phyloP scores from a whole-genome alignment of 2,888 invertebrate species.

The Nysson spinosus region DNA sequence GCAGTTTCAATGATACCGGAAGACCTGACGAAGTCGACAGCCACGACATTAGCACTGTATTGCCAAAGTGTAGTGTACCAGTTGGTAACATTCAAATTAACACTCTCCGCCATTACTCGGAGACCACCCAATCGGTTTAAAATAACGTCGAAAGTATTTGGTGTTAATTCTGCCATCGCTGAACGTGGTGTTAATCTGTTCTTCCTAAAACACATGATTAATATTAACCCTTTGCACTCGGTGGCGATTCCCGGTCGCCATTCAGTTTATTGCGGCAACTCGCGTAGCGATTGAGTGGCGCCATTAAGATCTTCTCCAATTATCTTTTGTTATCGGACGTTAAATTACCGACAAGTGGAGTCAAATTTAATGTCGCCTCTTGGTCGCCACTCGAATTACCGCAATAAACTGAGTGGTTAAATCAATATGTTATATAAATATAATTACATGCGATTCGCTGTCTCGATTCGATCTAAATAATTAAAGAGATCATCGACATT shows the following conservation, averaged over 20 bases:
- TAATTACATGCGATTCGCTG: too few species aligned
- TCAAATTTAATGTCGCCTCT: too few species aligned
- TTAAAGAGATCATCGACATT: constrained; percentile 78
- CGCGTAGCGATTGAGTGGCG: too few species aligned
- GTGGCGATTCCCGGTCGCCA: too few species aligned
- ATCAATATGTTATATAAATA: too few species aligned
- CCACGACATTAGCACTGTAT: constrained; percentile 83
- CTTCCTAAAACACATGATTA: constrained; percentile 13
- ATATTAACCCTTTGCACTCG: too few species aligned
- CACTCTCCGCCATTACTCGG: constrained; percentile 82
- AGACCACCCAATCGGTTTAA: constrained; percentile 82
- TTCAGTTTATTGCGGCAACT: too few species aligned
- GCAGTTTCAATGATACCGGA: constrained; percentile 83
- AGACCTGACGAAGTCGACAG: constrained; percentile 86
- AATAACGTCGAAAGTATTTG: constrained; percentile 82
- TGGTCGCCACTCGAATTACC: too few species aligned
- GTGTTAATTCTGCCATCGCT: constrained; percentile 87
- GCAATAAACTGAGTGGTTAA: too few species aligned
- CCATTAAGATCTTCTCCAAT: too few species aligned
- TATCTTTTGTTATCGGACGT: too few species aligned
- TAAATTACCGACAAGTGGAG: too few species aligned
- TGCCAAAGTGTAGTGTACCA: constrained; percentile 85
- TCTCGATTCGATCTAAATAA: constrained; percentile 76
- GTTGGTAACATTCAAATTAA: constrained; percentile 84
- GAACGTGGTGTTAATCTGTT: constrained; percentile 75